A percentile compares a stretch with the other conserved stretches of the same genome.
phyloP scores from a whole-genome alignment of 2,113 vertebrate genomes.

The Catharus fuscescens region DNA sequence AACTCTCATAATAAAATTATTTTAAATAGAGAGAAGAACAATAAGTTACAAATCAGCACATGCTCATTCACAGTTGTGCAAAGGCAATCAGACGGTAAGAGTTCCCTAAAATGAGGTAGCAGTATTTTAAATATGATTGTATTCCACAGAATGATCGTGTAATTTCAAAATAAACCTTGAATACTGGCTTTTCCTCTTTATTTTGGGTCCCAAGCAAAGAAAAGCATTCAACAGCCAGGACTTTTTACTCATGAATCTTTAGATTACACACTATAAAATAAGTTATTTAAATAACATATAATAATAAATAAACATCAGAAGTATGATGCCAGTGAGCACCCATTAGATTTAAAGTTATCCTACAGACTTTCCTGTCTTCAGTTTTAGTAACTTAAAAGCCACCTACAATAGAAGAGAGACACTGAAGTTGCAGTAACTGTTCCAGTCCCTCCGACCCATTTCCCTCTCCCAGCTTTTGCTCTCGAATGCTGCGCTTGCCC shows the following conservation, averaged over 20 bases:
- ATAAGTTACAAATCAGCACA: constrained; percentile 70
- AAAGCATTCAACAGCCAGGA: not conserved
- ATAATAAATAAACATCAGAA: constrained; percentile 72
- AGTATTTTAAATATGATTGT: not conserved
- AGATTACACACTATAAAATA: constrained; percentile 36
- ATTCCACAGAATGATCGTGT: not conserved
- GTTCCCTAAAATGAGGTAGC: constrained; percentile 68
- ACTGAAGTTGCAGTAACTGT: not conserved
- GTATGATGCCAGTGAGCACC: not conserved
- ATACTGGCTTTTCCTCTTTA: not conserved
- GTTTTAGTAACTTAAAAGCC: constrained; percentile 12
- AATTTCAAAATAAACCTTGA: not conserved
- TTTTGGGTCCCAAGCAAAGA: not conserved
- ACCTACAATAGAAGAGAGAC: not conserved
- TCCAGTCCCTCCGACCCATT: fast-evolving
- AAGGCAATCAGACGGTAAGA: not conserved
- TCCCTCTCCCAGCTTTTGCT: not conserved
- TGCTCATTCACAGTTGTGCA: not conserved
- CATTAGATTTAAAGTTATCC: not conserved
- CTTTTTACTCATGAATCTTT: not conserved
- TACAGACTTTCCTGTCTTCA: not conserved
- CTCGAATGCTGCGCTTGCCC: not conserved
- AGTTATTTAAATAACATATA: constrained; percentile 76
- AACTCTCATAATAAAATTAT: constrained; percentile 56
- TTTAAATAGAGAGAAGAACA: constrained; percentile 73